phyloP scores from a whole-genome alignment of 2,797 vertebrate species.

The Hapalemur alaotrensis region DNA sequence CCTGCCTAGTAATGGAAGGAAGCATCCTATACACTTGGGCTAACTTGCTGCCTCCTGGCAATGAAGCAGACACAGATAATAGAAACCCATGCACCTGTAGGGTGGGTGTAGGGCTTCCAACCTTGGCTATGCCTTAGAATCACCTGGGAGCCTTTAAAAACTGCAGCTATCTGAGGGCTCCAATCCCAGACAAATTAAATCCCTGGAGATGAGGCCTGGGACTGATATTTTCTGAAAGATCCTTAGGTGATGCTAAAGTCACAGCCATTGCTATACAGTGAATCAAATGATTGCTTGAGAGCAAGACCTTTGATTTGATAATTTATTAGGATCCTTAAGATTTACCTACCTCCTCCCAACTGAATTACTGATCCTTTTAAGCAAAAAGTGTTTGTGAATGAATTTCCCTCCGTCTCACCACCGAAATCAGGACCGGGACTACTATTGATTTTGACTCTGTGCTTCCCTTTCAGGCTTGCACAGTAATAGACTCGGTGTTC shows the following conservation, averaged over 20 bases:
- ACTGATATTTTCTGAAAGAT: background rate
- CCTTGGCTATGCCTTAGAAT: background rate
- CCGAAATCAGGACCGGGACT: background rate
- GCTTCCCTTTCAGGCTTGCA: background rate
- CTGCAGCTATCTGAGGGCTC: background rate
- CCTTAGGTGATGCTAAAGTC: background rate
- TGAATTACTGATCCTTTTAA: background rate
- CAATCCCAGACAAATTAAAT: background rate
- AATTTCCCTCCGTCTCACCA: background rate
- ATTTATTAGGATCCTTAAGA: background rate
- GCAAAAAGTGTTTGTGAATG: background rate
- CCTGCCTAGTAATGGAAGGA: background rate
- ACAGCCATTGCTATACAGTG: background rate
- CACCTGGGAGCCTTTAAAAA: background rate
- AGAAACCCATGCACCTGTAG: background rate
- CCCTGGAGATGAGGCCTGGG: background rate
- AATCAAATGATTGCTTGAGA: background rate
- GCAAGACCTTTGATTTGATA: background rate
- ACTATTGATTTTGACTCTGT: background rate
- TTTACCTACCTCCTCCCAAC: background rate
- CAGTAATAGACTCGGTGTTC: too few relatives aligned
- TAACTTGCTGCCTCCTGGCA: too few relatives aligned
- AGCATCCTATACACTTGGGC: background rate
- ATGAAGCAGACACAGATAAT: background rate
- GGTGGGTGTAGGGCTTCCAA: fast-evolving